These are phyloP conservation scores for Nomada fucata DNA, from an alignment of 2,888 invertebrate genomes.

Conservation along the genomic window DNA sequence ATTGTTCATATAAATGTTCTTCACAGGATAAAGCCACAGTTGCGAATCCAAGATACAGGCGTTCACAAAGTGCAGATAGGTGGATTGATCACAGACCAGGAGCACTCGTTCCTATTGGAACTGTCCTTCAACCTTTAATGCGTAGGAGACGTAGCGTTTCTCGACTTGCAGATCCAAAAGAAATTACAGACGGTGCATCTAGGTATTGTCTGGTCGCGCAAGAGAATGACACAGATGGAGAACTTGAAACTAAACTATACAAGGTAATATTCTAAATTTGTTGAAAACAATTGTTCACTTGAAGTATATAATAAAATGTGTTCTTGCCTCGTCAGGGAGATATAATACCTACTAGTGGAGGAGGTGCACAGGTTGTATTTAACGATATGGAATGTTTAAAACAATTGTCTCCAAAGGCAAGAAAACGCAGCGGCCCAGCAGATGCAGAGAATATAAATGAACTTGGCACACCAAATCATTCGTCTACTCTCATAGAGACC, in stretches of 20 bases:
- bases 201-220: slow-evolving; percentile 98
- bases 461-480: slow-evolving; percentile 48
- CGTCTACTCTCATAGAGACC: slow-evolving; percentile 43
- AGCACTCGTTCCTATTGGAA: slow-evolving; percentile 92
- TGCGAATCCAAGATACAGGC: slow-evolving; percentile 90
- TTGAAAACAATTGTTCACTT: not conserved
- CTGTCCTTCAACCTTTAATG: slow-evolving; percentile 94
- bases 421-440: slow-evolving; percentile 79
- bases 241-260: slow-evolving; percentile 95
- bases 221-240: slow-evolving; percentile 95
- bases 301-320: slow-evolving; percentile 7
- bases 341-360: slow-evolving; percentile 96
- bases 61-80: slow-evolving; percentile 91
- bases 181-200: slow-evolving; percentile 85
- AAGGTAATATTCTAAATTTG: slow-evolving; percentile 86
- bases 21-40: slow-evolving; percentile 87
- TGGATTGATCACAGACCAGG: slow-evolving; percentile 97
- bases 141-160: slow-evolving; percentile 93
- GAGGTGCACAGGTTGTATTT: slow-evolving; percentile 97
- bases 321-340: slow-evolving; percentile 87
- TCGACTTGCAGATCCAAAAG: slow-evolving; percentile 91
- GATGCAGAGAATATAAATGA: slow-evolving; percentile 45
- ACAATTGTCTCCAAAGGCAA: slow-evolving; percentile 90
- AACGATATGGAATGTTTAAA: slow-evolving; percentile 96
- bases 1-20: not conserved